Evolutionary conservation across 2,888 invertebrate genomes (phyloP), one percentile per base, ranked within the genome.

Genomic region (Tenthredo scrophulariae): DNA sequence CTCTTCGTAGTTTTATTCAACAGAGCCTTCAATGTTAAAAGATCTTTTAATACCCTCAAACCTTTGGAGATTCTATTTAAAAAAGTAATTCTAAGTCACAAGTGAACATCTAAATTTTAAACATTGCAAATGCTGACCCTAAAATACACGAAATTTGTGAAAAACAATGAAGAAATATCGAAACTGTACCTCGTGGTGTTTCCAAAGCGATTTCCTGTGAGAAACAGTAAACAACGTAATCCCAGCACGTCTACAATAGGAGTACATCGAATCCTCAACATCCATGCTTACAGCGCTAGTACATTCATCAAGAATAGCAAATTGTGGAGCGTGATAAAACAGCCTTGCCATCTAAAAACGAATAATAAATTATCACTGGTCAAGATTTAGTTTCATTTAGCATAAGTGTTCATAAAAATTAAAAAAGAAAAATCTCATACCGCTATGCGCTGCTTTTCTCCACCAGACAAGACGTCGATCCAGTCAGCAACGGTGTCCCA

Each of bases 201-300:
- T 97, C 99, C 99, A 98, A n/a, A 99, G 94, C 0, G 98, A 98
- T 92, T 98, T 98, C 88, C 99, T 96, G 93, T 99, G 99, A 0
- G 99, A 99, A 43, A 99, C 99, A 0, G 99, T 99, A 94, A 99
- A 98, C 50, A 99, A 94, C 0, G 99, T 98, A 91, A 99, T 99
- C 85, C 96, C 96, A 89, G 95, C 96, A 94, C 95, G 93, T 90
- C 97, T 95, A 91, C 99, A 98, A 93, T 99, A 98, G 89, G 97
- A 97, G 92, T 99, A 99, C 97, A 99, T 99, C 88, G 96, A 97
- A 43, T 98, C 99, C 93, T 99, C 99, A 0, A 99, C 99, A 93
- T 99, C 99, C 0, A 99, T 98, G 79, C 98, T 99, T 0, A 99
- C 99, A 0, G 99, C 99, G 93, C 98, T 98, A 0, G 99, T 99